phyloP scores from a whole-genome alignment of 2,797 vertebrate genomes.

The Pseudochirops corinnae region DNA sequence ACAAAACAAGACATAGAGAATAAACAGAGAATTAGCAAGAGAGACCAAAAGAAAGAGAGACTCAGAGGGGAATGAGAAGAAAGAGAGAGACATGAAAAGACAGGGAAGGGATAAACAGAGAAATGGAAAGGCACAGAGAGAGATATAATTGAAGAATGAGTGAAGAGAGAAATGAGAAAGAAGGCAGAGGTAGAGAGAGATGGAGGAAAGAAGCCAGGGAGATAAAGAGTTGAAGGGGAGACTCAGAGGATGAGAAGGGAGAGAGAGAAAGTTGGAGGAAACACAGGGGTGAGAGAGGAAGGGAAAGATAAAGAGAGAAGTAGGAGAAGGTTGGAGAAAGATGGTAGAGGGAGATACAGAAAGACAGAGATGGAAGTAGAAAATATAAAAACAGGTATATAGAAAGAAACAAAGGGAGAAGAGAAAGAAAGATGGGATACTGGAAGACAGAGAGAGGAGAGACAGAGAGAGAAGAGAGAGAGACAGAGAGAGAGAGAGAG shows the following conservation, averaged over 20 bases:
- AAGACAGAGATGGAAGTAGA: not conserved
- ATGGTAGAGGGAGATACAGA: not conserved
- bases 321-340: not conserved
- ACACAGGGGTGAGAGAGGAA: not conserved
- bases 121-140: not conserved
- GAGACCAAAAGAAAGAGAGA: not conserved
- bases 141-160: not conserved
- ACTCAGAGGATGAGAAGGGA: no score
- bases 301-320: no score
- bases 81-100: not conserved
- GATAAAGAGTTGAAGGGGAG: not conserved
- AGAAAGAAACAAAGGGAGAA: not conserved
- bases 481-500: not conserved
- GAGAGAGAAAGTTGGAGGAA: no score
- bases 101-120: not conserved
- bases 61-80: not conserved
- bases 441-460: not conserved
- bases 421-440: not conserved
- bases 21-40: not conserved
- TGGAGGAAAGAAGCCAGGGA: not conserved
- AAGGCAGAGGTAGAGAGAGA: no score
- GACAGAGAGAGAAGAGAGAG: not conserved
- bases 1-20: not conserved
- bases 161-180: slow-evolving; percentile 22
- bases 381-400: not conserved